phyloP scores from a whole-genome alignment of 2,113 vertebrate species.

The Irena cyanogastra region DNA sequence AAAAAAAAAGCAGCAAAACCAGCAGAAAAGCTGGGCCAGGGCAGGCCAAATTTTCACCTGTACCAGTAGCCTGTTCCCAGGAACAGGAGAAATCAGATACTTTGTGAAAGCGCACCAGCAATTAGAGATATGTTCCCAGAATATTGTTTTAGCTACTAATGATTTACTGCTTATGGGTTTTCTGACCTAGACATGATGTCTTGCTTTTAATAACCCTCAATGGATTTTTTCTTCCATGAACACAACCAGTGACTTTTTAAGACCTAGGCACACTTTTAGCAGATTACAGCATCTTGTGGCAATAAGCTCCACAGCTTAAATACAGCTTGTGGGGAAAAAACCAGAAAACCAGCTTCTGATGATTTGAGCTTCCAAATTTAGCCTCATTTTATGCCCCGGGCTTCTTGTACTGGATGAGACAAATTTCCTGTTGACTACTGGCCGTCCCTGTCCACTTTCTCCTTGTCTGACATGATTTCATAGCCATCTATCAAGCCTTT shows the following conservation, averaged over 20 bases:
- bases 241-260: background rate
- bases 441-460: background rate
- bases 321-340: background rate
- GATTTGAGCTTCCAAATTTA: background rate
- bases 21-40: background rate
- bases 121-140: background rate
- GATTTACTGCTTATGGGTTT: background rate
- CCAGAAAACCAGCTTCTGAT: background rate
- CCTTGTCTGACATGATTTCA: background rate
- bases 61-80: background rate
- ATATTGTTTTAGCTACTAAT: background rate
- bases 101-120: background rate
- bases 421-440: background rate
- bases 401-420: background rate
- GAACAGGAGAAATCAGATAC: background rate
- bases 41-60: background rate
- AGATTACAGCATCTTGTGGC: background rate
- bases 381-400: background rate
- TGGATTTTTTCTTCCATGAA: background rate
- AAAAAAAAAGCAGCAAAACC: background rate
- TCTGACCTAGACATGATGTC: background rate
- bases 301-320: background rate
- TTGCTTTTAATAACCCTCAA: background rate
- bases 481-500: background rate
- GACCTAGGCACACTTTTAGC: background rate